A percentile compares a stretch with the other conserved stretches of the same genome.
Conservation (phyloP, 2,113 vertebrate species). For the Ramphastos sulfuratus region DNA sequence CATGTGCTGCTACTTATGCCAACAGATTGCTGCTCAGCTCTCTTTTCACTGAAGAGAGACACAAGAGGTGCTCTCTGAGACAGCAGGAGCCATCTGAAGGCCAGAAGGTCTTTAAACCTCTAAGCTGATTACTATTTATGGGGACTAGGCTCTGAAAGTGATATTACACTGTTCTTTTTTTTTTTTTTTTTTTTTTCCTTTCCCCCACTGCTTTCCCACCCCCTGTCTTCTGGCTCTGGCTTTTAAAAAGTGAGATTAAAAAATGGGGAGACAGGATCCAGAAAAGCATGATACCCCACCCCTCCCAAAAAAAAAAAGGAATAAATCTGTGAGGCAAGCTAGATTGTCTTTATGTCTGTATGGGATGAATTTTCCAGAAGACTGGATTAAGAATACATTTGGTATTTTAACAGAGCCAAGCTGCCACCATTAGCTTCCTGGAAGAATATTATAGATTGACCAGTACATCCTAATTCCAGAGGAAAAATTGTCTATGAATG, state of each 20-base stretch:
- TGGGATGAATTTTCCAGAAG: neutral
- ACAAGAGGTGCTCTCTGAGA: slow-evolving; percentile 2
- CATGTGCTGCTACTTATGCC: neutral
- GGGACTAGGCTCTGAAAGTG: slow-evolving; percentile 22
- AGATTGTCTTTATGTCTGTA: neutral
- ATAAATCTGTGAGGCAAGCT: neutral
- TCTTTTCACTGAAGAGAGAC: neutral
- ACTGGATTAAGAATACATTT: neutral
- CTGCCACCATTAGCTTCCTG: neutral
- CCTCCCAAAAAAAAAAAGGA: neutral
- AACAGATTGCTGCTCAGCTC: rapidly evolving
- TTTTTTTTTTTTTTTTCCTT: neutral
- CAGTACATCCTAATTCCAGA: neutral
- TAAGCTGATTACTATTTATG: slow-evolving; percentile 54
- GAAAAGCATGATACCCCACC: neutral
- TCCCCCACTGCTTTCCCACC: neutral
- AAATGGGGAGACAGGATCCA: neutral
- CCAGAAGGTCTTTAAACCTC: slow-evolving; percentile 49
- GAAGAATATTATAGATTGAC: neutral
- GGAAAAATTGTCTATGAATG: neutral
- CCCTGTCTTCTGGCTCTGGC: neutral
- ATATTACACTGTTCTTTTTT: neutral
- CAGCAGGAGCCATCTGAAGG: slow-evolving; percentile 26
- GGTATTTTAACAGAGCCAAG: slow-evolving; percentile 11
- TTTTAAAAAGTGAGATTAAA: neutral